These are phyloP conservation scores for Zeugodacus cucurbitae DNA, from an alignment of 1,140 invertebrate genomes.

Conservation along the genomic window DNA sequence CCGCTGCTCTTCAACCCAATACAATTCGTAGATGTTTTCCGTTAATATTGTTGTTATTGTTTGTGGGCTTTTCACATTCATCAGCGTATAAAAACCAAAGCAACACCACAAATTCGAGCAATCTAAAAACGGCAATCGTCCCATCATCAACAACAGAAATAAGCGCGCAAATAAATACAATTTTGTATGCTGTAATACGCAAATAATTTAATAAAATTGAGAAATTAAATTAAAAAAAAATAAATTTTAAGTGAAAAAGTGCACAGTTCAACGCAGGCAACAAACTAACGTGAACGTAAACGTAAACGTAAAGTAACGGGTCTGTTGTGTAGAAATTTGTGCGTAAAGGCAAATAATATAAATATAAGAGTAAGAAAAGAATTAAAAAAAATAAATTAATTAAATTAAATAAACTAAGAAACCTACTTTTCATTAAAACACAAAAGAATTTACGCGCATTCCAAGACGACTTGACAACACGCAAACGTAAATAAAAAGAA, in stretches of 20 bases:
- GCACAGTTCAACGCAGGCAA: conserved; percentile 13
- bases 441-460: conserved; percentile 1
- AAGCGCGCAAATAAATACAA: not conserved
- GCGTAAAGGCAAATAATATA: not conserved
- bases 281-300: not conserved
- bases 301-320: not conserved
- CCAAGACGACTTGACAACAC: not conserved
- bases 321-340: not conserved
- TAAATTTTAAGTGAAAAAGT: not conserved
- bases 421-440: not conserved
- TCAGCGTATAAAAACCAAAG: conserved; percentile 28
- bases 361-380: not conserved
- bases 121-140: conserved; percentile 8
- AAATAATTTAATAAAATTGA: not conserved
- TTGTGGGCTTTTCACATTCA: conserved; percentile 16
- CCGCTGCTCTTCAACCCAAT: not conserved
- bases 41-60: not conserved
- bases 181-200: too few relatives aligned
- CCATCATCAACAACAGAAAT: not conserved
- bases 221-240: not conserved
- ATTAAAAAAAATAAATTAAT: not conserved
- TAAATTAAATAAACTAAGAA: not conserved
- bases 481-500: not conserved
- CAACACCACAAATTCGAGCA: conserved; percentile 14
- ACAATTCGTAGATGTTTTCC: conserved; percentile 19